phyloP scores from a whole-genome alignment of 2,888 invertebrate genomes.

The Liposcelis brunnea region DNA sequence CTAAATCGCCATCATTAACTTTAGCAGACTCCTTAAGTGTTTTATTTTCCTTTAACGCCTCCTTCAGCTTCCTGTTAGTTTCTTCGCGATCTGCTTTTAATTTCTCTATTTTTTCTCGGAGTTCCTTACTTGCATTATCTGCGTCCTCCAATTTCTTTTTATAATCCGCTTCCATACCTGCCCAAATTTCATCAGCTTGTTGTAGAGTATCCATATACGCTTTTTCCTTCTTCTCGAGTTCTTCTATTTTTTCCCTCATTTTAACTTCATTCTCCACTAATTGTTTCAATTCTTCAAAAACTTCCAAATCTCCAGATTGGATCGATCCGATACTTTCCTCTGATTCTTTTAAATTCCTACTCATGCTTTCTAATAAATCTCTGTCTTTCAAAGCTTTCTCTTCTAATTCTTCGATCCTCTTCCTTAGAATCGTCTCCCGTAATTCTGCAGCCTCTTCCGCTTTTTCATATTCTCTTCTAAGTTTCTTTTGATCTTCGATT shows the following conservation, averaged over 20 bases:
- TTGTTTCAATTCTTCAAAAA: constrained; percentile 31
- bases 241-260: constrained; percentile 40
- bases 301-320: constrained; percentile 23
- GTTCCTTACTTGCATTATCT: constrained; percentile 16
- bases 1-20: constrained; percentile 16
- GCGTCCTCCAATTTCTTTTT: constrained; percentile 38
- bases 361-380: constrained; percentile 7
- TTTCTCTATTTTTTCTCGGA: constrained; percentile 17
- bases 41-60: constrained; percentile 32
- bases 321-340: constrained; percentile 2
- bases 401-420: constrained; percentile 1
- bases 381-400: constrained; percentile 9
- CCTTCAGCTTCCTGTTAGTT: constrained; percentile 36
- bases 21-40: constrained; percentile 36
- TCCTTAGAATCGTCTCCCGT: constrained; percentile 14
- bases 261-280: constrained; percentile 37
- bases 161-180: constrained; percentile 45
- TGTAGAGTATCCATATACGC: constrained; percentile 53
- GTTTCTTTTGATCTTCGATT: not conserved
- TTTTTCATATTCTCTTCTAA: constrained; percentile 6
- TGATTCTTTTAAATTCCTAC: not conserved
- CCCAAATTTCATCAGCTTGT: constrained; percentile 54
- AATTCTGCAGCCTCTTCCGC: constrained; percentile 6
- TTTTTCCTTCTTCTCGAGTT: constrained; percentile 44
- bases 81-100: constrained; percentile 32